Conservation (phyloP, 2,113 vertebrate species). For the Anoura caudifer region DNA sequence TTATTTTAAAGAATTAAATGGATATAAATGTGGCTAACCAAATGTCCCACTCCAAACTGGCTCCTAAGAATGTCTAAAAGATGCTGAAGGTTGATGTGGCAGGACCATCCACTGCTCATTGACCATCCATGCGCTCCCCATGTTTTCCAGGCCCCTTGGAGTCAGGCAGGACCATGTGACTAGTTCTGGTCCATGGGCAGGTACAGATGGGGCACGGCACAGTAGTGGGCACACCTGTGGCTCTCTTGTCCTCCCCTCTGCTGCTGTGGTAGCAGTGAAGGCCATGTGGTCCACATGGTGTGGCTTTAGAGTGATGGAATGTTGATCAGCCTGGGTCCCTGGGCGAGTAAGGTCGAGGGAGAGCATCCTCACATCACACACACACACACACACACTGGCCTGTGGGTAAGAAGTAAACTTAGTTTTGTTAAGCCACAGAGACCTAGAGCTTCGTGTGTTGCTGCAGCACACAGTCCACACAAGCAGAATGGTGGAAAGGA, state of each 20-base stretch:
- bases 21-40: background rate
- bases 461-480: background rate
- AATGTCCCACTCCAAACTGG: background rate
- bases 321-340: too few relatives aligned
- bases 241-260: background rate
- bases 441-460: background rate
- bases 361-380: background rate
- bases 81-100: rapidly evolving
- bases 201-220: too few relatives aligned
- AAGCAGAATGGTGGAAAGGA: background rate
- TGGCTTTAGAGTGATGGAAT: background rate
- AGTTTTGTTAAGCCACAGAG: background rate
- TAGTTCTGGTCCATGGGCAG: too few relatives aligned
- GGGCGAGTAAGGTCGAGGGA: background rate
- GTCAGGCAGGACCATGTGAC: rapidly evolving
- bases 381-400: background rate
- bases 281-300: background rate
- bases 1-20: background rate
- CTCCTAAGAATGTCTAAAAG: background rate
- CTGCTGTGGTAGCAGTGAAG: background rate
- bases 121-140: too few relatives aligned
- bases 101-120: background rate
- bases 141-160: background rate
- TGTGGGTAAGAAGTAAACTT: background rate
- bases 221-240: background rate